Conservation (phyloP, 2,797 vertebrate genomes). For the Halcyon badia region DNA sequence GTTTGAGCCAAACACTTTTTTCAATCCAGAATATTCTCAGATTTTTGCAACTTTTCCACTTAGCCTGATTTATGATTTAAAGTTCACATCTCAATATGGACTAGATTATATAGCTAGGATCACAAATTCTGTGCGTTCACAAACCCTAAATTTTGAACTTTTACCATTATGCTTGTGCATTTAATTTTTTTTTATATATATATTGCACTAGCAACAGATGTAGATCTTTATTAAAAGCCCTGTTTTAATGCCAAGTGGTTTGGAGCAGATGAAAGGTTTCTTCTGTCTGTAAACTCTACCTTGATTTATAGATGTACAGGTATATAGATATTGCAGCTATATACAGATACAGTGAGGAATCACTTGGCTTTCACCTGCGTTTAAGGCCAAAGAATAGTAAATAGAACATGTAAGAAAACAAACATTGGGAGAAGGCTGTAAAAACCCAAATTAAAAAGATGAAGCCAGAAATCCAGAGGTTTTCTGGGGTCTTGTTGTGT, state of each 20-base stretch:
- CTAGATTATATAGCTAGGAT: not conserved
- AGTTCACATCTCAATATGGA: not conserved
- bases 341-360: not conserved
- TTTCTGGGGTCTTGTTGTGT: not conserved
- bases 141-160: not conserved
- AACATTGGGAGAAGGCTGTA: not conserved
- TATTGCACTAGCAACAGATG: not conserved
- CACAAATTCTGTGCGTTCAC: not conserved
- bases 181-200: not conserved
- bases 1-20: not conserved
- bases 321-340: not conserved
- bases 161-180: not conserved
- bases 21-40: not conserved
- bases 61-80: not conserved
- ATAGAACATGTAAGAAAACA: not conserved
- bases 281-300: not conserved
- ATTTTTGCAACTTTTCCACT: not conserved
- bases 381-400: not conserved
- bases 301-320: not conserved
- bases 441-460: not conserved
- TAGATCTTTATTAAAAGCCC: not conserved
- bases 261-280: not conserved
- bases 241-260: not conserved
- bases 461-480: not conserved
- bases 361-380: not conserved